phyloP scores from a whole-genome alignment of 2,888 invertebrate species.

The Bombylius discolor region DNA sequence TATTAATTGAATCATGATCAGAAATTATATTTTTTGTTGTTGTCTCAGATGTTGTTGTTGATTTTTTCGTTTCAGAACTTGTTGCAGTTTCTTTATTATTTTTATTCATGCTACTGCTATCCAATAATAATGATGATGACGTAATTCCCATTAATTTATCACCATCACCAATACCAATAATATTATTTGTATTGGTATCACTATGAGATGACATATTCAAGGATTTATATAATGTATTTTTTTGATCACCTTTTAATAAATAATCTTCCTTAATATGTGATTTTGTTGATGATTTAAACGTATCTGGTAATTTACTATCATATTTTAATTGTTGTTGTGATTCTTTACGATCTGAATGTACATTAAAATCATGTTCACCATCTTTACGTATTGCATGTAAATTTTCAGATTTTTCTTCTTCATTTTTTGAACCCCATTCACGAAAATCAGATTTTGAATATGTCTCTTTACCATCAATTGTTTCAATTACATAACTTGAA shows the following conservation, averaged over 20 bases:
- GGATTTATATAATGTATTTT: neutral
- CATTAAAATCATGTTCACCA: neutral
- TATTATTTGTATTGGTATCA: neutral
- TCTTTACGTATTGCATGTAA: neutral
- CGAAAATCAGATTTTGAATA: slow-evolving; percentile 42
- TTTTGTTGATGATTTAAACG: neutral
- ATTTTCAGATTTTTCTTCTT: neutral
- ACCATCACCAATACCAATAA: too few species aligned
- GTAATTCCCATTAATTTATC: neutral
- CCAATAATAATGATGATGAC: neutral
- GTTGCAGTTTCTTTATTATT: neutral
- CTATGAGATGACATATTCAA: neutral
- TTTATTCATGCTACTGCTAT: neutral
- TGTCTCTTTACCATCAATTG: slow-evolving; percentile 47
- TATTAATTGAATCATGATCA: too few species aligned
- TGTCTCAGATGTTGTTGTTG: neutral
- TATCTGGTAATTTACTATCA: neutral
- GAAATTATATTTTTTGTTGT: neutral
- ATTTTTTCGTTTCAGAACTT: neutral
- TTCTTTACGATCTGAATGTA: neutral
- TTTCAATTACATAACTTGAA: slow-evolving; percentile 51
- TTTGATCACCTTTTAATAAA: neutral
- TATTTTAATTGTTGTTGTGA: neutral
- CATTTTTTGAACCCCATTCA: slow-evolving; percentile 39
- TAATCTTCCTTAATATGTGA: neutral